Conservation (phyloP, 2,113 vertebrate species). For the Nothocercus nigrocapillus region DNA sequence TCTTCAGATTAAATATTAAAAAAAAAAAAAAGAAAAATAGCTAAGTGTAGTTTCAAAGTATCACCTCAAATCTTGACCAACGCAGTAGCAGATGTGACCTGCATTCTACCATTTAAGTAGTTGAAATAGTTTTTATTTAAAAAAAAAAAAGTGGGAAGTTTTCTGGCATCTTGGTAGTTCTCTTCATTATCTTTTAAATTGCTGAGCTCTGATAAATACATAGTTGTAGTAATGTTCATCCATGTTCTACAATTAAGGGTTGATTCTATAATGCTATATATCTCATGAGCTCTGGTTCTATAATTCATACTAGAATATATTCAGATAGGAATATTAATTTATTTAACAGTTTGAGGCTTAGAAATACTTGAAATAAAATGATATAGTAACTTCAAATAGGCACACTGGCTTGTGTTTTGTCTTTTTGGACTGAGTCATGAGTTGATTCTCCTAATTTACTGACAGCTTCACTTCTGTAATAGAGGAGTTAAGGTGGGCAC, state of each 20-base stretch:
- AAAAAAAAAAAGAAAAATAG: no score
- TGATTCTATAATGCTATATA: not conserved
- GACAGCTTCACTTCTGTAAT: not conserved
- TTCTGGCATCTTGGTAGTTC: not conserved
- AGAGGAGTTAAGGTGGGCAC: not conserved
- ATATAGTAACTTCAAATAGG: not conserved
- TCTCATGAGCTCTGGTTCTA: not conserved
- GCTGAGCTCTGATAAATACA: not conserved
- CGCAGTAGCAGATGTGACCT: not conserved
- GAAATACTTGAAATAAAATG: not conserved
- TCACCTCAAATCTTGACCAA: not conserved
- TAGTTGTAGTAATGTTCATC: not conserved
- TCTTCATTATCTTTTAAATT: not conserved
- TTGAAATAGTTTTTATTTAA: not conserved
- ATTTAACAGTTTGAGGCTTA: not conserved
- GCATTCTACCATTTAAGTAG: not conserved
- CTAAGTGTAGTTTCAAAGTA: not conserved
- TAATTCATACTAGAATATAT: fast-evolving
- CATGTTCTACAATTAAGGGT: not conserved
- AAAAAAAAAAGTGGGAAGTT: not conserved
- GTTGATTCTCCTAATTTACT: no score
- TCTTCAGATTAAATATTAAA: not conserved
- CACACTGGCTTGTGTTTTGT: not conserved
- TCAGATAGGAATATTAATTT: not conserved
- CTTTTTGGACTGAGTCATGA: not conserved